These are phyloP conservation scores for Drosophila kepulauana DNA, from an alignment of 1,140 invertebrate species.

Conservation along the genomic window DNA sequence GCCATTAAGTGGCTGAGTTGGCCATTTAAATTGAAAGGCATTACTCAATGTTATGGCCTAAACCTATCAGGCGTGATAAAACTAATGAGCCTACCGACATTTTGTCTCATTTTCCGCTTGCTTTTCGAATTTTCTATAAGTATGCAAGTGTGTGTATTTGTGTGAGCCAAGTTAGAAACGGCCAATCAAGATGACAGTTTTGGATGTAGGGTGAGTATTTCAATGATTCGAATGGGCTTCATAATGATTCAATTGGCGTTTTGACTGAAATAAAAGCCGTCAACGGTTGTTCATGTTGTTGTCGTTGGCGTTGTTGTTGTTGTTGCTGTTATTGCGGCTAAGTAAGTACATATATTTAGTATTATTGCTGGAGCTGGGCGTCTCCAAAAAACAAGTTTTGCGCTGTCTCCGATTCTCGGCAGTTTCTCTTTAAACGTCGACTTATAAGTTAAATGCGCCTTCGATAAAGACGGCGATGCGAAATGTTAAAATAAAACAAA, in stretches of 20 bases:
- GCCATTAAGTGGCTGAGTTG: slow-evolving; percentile 18
- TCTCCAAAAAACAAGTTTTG: slow-evolving; percentile 61
- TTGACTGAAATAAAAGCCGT: slow-evolving; percentile 73
- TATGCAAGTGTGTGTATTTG: slow-evolving; percentile 11
- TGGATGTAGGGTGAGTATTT: slow-evolving; percentile 73
- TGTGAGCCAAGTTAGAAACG: slow-evolving; percentile 55
- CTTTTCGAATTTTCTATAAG: not conserved
- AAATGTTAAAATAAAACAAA: slow-evolving; percentile 84
- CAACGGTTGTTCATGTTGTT: slow-evolving; percentile 56
- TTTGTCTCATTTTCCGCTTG: slow-evolving; percentile 41
- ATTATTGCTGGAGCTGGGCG: slow-evolving; percentile 16
- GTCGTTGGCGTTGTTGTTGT: slow-evolving; percentile 12
- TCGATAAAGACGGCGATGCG: slow-evolving; percentile 72
- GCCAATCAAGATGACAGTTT: slow-evolving; percentile 71
- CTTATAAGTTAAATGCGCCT: slow-evolving; percentile 76
- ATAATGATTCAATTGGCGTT: slow-evolving; percentile 82
- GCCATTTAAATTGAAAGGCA: slow-evolving; percentile 20
- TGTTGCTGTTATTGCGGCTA: slow-evolving; percentile 32
- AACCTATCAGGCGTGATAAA: slow-evolving; percentile 55
- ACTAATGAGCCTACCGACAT: slow-evolving; percentile 61
- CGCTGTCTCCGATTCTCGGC: not conserved
- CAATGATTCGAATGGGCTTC: slow-evolving; percentile 64
- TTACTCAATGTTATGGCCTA: slow-evolving; percentile 35
- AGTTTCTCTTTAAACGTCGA: slow-evolving; percentile 70
- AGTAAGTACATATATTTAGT: slow-evolving; percentile 11